Evolutionary conservation across 2,113 vertebrate species (phyloP).

Genomic region (Vimba vimba): DNA sequence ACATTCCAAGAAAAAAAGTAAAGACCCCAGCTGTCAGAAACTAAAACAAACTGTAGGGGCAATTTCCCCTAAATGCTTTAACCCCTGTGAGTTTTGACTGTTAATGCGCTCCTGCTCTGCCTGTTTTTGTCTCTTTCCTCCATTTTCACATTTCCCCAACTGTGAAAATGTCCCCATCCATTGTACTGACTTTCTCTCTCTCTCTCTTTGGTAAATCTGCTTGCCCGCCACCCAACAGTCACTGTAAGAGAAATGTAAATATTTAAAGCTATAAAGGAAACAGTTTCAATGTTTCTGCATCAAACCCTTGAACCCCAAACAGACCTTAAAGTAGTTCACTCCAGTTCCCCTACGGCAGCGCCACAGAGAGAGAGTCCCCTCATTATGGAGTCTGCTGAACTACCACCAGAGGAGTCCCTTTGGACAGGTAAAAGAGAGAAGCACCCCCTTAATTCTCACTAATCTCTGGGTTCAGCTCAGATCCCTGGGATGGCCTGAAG

Average conservation of each 20-base stretch:
- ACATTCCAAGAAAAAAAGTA: constrained; percentile 13
- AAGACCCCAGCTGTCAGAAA: constrained; percentile 58
- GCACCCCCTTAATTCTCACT: constrained; percentile 48
- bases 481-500: constrained; percentile 30
- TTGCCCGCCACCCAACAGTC: constrained; percentile 48
- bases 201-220: constrained; percentile 5
- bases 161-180: constrained; percentile 10
- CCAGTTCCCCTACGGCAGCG: constrained; percentile 29
- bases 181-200: background rate
- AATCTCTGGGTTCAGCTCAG: constrained; percentile 42
- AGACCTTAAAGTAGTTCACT: constrained; percentile 38
- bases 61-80: constrained; percentile 62
- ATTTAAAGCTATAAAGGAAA: constrained; percentile 65
- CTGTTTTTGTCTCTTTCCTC: constrained; percentile 7
- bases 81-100: constrained; percentile 47
- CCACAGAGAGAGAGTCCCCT: constrained; percentile 30
- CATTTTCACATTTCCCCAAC: constrained; percentile 13
- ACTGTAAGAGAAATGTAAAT: constrained; percentile 63
- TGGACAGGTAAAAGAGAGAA: constrained; percentile 33
- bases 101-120: constrained; percentile 33
- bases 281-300: constrained; percentile 57
- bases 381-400: constrained; percentile 51
- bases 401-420: constrained; percentile 43
- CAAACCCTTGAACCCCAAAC: constrained; percentile 44
- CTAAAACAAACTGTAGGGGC: constrained; percentile 63